Percentiles rank a stretch among this genome's conserved stretches.
Evolutionary conservation across 2,888 invertebrate genomes (phyloP).

Genomic region (Siphonodentalium dalli): DNA sequence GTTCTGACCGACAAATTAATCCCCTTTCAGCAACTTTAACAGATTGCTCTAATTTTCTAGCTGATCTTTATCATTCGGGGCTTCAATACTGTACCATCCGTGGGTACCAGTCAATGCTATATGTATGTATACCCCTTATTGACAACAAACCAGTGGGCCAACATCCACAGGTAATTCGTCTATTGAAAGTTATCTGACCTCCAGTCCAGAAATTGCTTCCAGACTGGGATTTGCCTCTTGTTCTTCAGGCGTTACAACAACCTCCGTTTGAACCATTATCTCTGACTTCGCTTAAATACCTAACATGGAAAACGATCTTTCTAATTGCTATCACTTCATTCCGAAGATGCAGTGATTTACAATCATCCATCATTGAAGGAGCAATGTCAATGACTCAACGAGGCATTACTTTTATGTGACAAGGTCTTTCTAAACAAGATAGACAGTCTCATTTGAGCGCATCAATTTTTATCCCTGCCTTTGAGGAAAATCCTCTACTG

Average conservation of each 20-base stretch:
- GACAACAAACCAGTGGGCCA: constrained; percentile 1
- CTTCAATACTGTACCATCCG: constrained; percentile 3
- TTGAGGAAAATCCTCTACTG: no score
- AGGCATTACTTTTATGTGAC: background rate
- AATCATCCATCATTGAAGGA: background rate
- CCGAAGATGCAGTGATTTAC: background rate
- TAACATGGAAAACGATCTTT: constrained; percentile 6
- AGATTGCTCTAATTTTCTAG: no score
- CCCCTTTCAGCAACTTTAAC: no score
- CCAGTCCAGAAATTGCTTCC: constrained; percentile 4
- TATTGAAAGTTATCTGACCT: constrained; percentile 12
- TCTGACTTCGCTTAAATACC: background rate
- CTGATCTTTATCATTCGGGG: background rate
- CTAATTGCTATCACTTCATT: background rate
- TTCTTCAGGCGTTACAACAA: background rate
- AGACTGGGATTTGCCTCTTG: constrained; percentile 11
- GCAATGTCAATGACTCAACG: background rate
- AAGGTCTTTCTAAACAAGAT: constrained; percentile 8
- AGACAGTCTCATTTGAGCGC: no score
- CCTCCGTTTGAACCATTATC: constrained; percentile 10
- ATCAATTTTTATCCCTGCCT: no score
- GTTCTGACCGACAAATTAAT: no score
- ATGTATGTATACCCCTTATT: background rate
- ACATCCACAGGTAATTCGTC: background rate
- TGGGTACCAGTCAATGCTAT: constrained; percentile 10